Evolutionary conservation across 2,888 invertebrate species (phyloP), one percentile per base, ranked within the genome.

Genomic region (Schizotus pectinicornis): DNA sequence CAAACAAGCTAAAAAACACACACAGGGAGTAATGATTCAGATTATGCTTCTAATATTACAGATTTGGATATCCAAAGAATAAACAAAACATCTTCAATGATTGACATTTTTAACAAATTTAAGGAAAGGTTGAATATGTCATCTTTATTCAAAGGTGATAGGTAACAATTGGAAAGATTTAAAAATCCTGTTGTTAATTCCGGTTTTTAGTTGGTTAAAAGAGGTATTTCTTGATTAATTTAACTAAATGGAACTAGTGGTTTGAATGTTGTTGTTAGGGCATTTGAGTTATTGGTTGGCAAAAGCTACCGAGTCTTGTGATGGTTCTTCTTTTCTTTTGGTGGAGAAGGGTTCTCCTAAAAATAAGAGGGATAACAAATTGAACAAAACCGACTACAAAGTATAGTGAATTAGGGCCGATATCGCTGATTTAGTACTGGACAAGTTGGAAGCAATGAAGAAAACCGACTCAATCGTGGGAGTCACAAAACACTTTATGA

Each of bases 401-500:
- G 80, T 89, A 38, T 81, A 84, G 56, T 83, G 94, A 48, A 80
- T 94, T 53, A 84, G 92, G 41, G 92, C 90, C 0, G 94, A 95
- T 76, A 91, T 95, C 68, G 88, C 88, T 33, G 89, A 95, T 80
- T 81, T 95, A 31, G 81, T 84, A 67, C 79, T 95, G 62, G 82
- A 82, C 6, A 78, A 82, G 58, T 74, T 89, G 14, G 79, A 81
- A 6, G 77, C 78, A 2, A 80, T 85, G 59, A 77, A 81, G 3
- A 72, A 77, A 6, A 80, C 79, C 12, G 69, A 80, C 5, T 67
- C 74, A 33, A 83, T 91, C 39, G 88, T 94, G 30, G 94, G 88
- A 0, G 80, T 93, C 13, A 91, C 94, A 1, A 96, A 95, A 79
- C 95, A 95, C n/a, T 78, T 83, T 95, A 36, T 95, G 95, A 79